phyloP scores from a whole-genome alignment of 1,140 invertebrate genomes.

The Meloidogyne exigua region DNA sequence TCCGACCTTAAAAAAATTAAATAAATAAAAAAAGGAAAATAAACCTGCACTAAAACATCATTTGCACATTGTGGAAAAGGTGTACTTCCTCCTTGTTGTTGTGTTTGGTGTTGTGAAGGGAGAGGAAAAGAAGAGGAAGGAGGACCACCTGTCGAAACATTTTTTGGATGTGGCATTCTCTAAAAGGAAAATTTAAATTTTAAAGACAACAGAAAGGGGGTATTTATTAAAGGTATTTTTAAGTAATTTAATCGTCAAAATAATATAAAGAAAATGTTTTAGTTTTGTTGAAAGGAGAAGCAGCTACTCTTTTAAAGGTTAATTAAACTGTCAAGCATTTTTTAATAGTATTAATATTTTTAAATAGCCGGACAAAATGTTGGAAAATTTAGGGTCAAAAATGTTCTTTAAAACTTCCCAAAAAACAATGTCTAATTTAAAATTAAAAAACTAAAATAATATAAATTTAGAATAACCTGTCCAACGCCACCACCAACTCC shows the following conservation, averaged over 20 bases:
- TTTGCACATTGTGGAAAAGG: conserved; percentile 14
- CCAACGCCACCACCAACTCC: too few species aligned
- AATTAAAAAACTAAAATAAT: not conserved
- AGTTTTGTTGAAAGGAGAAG: too few species aligned
- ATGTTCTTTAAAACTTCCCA: too few species aligned
- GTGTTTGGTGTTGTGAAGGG: not conserved
- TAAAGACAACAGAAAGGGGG: not conserved
- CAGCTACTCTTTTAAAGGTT: too few species aligned
- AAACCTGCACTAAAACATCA: conserved; percentile 14
- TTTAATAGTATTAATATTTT: too few species aligned
- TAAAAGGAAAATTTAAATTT: not conserved
- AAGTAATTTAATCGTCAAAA: too few species aligned
- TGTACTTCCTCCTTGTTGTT: not conserved
- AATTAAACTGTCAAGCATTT: too few species aligned
- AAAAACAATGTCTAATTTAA: too few species aligned
- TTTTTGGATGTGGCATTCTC: not conserved
- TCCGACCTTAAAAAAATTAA: conserved; percentile 8
- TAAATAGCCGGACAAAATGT: too few species aligned
- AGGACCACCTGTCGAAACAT: not conserved
- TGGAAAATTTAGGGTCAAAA: too few species aligned
- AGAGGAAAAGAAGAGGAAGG: not conserved
- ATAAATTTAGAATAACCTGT: not conserved
- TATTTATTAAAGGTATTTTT: too few species aligned
- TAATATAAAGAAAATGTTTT: too few species aligned
- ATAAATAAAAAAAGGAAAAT: not conserved